Evolutionary conservation across 2,888 invertebrate species (phyloP).

Genomic region (Tinea trinotella): DNA sequence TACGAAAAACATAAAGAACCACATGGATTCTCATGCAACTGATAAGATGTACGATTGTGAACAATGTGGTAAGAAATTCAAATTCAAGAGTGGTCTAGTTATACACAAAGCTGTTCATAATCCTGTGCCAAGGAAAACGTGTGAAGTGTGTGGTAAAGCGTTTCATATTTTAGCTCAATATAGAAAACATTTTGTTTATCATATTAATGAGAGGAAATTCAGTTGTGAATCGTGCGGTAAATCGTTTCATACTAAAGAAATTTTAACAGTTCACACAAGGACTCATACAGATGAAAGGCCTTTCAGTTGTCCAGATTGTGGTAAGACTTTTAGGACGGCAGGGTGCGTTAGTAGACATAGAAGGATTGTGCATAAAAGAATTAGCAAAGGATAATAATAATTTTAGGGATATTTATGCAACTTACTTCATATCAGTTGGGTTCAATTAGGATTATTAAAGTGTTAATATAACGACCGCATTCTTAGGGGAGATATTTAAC

Average conservation of each 20-base stretch:
- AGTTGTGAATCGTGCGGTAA: slow-evolving; percentile 68
- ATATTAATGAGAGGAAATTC: slow-evolving; percentile 66
- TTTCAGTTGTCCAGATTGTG: slow-evolving; percentile 57
- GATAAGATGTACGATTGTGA: slow-evolving; percentile 55
- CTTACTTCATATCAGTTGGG: too few relatives aligned
- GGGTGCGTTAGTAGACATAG: slow-evolving; percentile 63
- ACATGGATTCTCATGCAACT: slow-evolving; percentile 54
- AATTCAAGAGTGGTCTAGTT: slow-evolving; percentile 58
- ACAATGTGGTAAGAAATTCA: slow-evolving; percentile 62
- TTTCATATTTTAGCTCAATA: slow-evolving; percentile 67
- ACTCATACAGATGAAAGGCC: slow-evolving; percentile 64
- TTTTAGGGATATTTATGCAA: background rate
- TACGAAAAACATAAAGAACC: slow-evolving; percentile 51
- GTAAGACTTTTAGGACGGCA: slow-evolving; percentile 61
- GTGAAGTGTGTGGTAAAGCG: slow-evolving; percentile 66
- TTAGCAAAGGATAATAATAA: background rate
- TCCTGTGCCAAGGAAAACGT: slow-evolving; percentile 61
- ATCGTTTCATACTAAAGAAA: slow-evolving; percentile 66
- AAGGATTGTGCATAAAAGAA: slow-evolving; percentile 50
- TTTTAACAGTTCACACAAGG: slow-evolving; percentile 59
- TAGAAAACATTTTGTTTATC: slow-evolving; percentile 62
- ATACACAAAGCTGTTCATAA: slow-evolving; percentile 60
- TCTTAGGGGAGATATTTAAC: too few relatives aligned
- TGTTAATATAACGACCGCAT: too few relatives aligned
- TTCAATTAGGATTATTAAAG: too few relatives aligned